Evolutionary conservation across 2,113 vertebrate species (phyloP).

Genomic region (Mustelus asterias): DNA sequence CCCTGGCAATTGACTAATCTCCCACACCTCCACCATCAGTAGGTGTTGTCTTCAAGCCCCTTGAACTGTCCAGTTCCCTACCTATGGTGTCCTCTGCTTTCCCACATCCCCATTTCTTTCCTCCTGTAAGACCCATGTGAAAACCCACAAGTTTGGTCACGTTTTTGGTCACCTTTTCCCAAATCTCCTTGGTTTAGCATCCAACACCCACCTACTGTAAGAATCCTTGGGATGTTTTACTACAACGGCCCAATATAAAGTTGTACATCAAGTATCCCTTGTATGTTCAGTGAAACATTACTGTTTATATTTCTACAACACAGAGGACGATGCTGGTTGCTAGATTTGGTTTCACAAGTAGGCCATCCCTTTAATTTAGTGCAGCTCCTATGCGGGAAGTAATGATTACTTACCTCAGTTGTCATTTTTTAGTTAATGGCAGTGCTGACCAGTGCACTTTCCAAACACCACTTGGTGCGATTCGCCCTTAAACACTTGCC

Average conservation of each 20-base stretch:
- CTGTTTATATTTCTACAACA: neutral
- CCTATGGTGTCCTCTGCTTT: neutral
- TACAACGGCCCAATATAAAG: neutral
- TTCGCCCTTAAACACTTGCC: too few species aligned
- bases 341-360: neutral
- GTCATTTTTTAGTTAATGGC: neutral
- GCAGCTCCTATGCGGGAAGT: neutral
- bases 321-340: neutral
- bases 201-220: neutral
- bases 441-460: neutral
- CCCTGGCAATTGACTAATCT: neutral
- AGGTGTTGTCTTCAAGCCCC: neutral
- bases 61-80: neutral
- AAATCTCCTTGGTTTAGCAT: neutral
- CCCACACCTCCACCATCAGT: neutral
- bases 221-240: neutral
- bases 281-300: neutral
- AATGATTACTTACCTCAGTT: neutral
- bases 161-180: neutral
- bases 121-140: neutral
- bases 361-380: neutral
- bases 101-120: neutral
- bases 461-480: neutral
- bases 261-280: neutral
- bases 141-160: neutral